A percentile compares a stretch with the other conserved stretches of the same genome.
Conservation (phyloP, 2,797 vertebrate species). For the Phrynocephalus forsythii region DNA sequence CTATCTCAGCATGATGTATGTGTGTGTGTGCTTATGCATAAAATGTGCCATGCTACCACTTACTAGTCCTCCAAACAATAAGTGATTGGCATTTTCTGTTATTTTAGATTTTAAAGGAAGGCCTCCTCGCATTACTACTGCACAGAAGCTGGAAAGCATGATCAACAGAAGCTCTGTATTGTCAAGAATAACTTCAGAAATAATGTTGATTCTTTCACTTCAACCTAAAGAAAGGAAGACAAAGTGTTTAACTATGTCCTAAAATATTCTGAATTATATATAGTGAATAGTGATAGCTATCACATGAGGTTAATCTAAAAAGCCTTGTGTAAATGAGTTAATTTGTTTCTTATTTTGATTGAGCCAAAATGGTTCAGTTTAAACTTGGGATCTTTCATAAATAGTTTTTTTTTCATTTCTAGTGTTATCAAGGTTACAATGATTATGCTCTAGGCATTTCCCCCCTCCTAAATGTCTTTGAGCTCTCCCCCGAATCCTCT, state of each 20-base stretch:
- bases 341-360: not conserved
- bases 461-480: too few species aligned
- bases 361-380: not conserved
- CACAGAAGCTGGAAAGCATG: not conserved
- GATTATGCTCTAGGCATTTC: too few species aligned
- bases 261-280: not conserved
- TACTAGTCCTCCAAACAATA: not conserved
- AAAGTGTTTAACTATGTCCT: not conserved
- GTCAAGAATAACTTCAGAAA: not conserved
- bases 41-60: not conserved
- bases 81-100: slow-evolving; percentile 4
- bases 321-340: not conserved
- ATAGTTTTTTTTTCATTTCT: too few species aligned
- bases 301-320: not conserved
- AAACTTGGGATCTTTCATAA: not conserved
- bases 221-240: not conserved
- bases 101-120: slow-evolving; percentile 13
- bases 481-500: too few species aligned
- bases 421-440: too few species aligned
- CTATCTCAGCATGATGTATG: not conserved
- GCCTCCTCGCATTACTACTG: not conserved
- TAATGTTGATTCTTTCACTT: not conserved
- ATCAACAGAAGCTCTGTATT: not conserved
- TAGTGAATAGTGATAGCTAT: not conserved
- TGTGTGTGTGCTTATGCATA: not conserved